Base-by-base conservation (phyloP, 2,113 vertebrate species). In the Callorhinus ursinus region DNA sequence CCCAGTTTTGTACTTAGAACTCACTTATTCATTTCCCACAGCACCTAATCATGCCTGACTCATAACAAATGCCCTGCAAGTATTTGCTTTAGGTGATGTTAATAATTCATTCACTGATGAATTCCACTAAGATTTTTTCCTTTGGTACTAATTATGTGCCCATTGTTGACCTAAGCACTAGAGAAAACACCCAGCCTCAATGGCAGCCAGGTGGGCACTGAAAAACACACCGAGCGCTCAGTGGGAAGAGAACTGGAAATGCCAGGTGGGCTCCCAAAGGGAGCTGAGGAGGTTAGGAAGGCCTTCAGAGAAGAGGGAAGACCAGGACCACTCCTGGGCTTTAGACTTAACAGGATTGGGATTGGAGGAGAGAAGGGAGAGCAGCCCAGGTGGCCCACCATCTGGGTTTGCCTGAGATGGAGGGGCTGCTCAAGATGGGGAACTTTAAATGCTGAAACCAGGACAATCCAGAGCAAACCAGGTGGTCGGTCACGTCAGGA, bases 101-200 rank as follows among this genome's bases (percentile, higher is more conserved):
- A 96, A 94, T 91, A 39, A 91, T 93, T 91, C 72, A 95, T 26
- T 49, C 53, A 28, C 57, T 95, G 85, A 46, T 86, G 67, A 81
- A 95, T 74, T 89, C 86, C 33, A 72, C 67, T 33, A 53, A 57
- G 28, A 67, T 18, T 63, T 69, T 80, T 79, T 8, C 59, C 79
- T 55, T 89, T 65, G 77, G 31, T 57, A 63, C 19, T 19, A 90
- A 36, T 82, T 59, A 57, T 1, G 2, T 71, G 46, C 31, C 46
- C 33, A 24, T 5, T 9, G n/a, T 16, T 57, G 51, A 55, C 87
- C 5, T 0, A 26, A 72, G n/a, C 26, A 1, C 59, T 36, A 18
- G 42, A 67, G 71, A 93, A 97, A 92, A 63, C 71, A n/a, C 14
- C 24, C 18, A 33, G 7, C 18, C 13, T 55, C 69, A 2, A 0